These are phyloP conservation scores for Varecia variegata DNA, from an alignment of 2,797 vertebrate genomes.

Conservation along the genomic window DNA sequence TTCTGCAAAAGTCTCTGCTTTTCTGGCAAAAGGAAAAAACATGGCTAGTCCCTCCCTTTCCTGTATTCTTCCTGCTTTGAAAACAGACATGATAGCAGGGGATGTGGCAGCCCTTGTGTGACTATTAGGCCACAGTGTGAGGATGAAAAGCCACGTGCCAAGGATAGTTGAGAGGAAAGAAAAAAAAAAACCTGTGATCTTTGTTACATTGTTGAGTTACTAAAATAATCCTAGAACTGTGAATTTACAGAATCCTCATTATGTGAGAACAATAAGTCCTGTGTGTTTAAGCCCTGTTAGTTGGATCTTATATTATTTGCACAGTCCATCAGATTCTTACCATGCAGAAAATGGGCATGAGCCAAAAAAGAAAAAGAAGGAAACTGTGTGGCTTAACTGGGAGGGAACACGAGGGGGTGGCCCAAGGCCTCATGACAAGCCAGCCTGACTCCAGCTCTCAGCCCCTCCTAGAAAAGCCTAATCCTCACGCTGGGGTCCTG, in stretches of 20 bases:
- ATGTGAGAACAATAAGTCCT: not conserved
- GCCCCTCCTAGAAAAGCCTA: not conserved
- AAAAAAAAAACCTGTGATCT: not conserved
- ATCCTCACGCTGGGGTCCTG: not conserved
- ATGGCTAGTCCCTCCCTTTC: not conserved
- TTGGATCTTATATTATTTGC: not conserved
- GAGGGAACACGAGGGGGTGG: not conserved
- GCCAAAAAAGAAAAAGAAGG: not conserved
- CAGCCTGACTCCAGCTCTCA: not conserved
- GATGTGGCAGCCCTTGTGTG: not conserved
- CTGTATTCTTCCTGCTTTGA: not conserved
- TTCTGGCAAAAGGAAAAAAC: not conserved
- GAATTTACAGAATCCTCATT: not conserved
- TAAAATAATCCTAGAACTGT: not conserved
- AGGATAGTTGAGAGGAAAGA: not conserved
- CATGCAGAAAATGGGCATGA: not conserved
- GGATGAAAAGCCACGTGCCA: not conserved
- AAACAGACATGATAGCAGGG: not conserved
- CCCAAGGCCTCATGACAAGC: not conserved
- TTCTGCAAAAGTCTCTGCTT: not conserved
- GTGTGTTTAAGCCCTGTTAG: not conserved
- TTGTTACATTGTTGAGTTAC: not conserved
- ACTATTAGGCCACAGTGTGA: not conserved
- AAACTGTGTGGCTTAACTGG: not conserved
- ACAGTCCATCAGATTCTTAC: not conserved